A percentile compares a stretch with the other conserved stretches of the same genome.
Evolutionary conservation across 2,113 vertebrate genomes (phyloP).

Genomic region (Chloroceryle aenea): DNA sequence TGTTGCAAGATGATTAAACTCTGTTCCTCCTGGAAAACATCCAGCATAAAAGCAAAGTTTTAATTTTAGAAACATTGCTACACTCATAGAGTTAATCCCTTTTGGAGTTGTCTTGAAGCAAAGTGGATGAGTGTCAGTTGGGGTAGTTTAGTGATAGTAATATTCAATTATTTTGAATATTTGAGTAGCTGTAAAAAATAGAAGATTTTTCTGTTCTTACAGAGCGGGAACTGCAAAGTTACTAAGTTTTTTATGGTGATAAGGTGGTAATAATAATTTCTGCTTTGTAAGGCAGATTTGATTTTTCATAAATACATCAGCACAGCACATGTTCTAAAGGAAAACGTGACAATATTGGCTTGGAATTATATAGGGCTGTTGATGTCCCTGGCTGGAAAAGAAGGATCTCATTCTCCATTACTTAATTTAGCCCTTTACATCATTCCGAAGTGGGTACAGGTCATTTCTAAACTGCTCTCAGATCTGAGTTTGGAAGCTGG

Average conservation of each 20-base stretch:
- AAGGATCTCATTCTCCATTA: neutral
- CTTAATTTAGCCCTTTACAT: neutral
- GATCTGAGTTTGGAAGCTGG: neutral
- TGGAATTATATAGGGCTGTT: neutral
- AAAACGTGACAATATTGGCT: neutral
- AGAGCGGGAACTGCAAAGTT: neutral
- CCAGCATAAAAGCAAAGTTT: neutral
- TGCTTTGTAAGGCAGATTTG: neutral
- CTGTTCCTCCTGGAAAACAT: neutral
- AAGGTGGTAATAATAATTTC: neutral
- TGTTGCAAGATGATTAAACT: neutral
- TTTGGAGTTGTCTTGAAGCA: neutral
- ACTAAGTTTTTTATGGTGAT: neutral
- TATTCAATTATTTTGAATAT: neutral
- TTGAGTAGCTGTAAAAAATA: neutral
- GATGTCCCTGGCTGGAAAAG: neutral
- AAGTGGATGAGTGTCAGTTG: neutral
- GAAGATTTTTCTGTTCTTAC: neutral
- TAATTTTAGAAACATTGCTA: neutral
- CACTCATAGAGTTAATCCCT: neutral
- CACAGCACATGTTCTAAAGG: neutral
- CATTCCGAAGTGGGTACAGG: fast-evolving
- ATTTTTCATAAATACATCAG: neutral
- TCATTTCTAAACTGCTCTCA: neutral
- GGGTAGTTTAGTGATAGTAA: neutral